Conservation (phyloP, 2,797 vertebrate genomes). For the Phrynocephalus vlangalii region DNA sequence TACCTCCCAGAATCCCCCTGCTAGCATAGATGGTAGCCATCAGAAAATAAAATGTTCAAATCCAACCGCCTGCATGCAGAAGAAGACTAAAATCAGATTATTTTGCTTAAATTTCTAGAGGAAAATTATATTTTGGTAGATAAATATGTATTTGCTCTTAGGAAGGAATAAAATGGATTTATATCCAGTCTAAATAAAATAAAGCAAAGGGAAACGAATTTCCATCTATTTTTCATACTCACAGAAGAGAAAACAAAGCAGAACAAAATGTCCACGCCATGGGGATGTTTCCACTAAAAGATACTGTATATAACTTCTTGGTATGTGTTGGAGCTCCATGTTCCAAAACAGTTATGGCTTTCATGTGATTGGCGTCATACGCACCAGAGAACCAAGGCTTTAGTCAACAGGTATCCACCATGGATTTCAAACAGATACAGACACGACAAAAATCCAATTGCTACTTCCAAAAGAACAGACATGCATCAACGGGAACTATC, state of each 20-base stretch:
- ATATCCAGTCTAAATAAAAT: neutral
- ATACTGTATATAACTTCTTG: neutral
- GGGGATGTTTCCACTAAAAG: neutral
- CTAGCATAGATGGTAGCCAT: neutral
- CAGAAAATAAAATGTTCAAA: neutral
- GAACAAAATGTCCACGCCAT: neutral
- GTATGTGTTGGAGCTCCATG: neutral
- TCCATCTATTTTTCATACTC: neutral
- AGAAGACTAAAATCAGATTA: neutral
- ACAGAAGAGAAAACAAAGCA: neutral
- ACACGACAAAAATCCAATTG: neutral
- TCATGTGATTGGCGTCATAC: too few species aligned
- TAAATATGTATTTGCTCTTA: neutral
- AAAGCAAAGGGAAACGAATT: neutral
- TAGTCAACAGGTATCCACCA: neutral
- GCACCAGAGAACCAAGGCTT: neutral
- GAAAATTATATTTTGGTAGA: neutral
- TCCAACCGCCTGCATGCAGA: neutral
- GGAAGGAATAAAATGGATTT: neutral
- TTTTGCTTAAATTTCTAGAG: neutral
- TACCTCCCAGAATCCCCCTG: too few species aligned
- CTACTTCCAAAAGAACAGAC: too few species aligned
- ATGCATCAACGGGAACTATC: too few species aligned
- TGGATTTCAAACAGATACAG: too few species aligned
- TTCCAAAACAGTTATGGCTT: neutral